These are phyloP conservation scores for Flexamia atlantica DNA, from an alignment of 2,888 invertebrate genomes.

Conservation along the genomic window DNA sequence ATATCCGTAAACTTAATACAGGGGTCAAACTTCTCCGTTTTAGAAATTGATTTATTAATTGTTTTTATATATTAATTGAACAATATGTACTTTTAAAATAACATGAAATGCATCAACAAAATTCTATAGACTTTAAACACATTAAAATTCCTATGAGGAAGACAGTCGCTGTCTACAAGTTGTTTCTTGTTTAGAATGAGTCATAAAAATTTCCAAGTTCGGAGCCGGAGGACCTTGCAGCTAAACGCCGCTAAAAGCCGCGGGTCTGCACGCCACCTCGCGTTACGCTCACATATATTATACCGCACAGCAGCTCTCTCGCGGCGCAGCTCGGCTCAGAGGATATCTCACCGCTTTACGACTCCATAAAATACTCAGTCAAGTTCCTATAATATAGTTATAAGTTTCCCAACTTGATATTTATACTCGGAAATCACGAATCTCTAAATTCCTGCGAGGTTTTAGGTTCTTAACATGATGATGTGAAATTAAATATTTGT, in stretches of 20 bases:
- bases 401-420: background rate
- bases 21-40: no score
- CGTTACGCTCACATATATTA: background rate
- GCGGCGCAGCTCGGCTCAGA: background rate
- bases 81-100: no score
- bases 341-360: background rate
- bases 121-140: no score
- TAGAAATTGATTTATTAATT: no score
- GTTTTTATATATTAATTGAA: no score
- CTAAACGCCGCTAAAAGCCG: background rate
- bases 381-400: constrained; percentile 1
- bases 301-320: background rate
- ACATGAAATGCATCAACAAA: no score
- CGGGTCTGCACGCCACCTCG: background rate
- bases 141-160: background rate
- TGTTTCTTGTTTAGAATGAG: constrained; percentile 5
- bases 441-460: no score
- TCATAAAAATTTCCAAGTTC: background rate
- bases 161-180: no score
- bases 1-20: no score
- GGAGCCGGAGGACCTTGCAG: background rate
- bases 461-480: no score
- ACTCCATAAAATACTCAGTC: background rate
- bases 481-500: no score
- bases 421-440: background rate